Percentiles rank a stretch among this genome's conserved stretches.
These are phyloP conservation scores for Drosophila aldrichi DNA, from an alignment of 2,888 invertebrate species.

Conservation along the genomic window DNA sequence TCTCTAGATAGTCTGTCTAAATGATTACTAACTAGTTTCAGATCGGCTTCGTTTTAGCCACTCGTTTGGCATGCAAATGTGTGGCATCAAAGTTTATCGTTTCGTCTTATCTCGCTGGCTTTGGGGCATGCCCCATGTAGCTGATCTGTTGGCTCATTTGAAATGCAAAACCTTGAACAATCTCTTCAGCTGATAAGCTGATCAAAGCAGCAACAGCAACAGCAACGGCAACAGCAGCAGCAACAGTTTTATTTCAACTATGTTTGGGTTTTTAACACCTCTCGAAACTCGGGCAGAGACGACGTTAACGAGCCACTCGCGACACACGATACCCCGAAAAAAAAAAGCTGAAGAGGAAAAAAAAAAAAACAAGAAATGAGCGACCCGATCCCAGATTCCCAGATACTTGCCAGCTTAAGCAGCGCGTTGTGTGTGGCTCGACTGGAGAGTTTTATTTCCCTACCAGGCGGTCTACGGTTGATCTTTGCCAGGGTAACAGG, in stretches of 20 bases:
- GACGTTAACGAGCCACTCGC: constrained; percentile 61
- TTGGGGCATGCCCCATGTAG: constrained; percentile 44
- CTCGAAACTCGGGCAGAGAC: constrained; percentile 37
- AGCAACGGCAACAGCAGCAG: constrained; percentile 5
- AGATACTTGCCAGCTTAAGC: constrained; percentile 19
- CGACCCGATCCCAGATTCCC: constrained; percentile 17
- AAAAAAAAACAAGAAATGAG: neutral
- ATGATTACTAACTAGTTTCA: neutral
- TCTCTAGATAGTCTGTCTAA: neutral
- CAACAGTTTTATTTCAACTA: constrained; percentile 21
- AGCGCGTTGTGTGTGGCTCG: constrained; percentile 71
- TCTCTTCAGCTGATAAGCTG: constrained; percentile 55
- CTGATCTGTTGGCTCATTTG: constrained; percentile 56
- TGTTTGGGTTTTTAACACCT: constrained; percentile 45
- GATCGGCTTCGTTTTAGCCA: constrained; percentile 2
- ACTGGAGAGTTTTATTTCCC: constrained; percentile 1
- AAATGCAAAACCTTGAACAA: constrained; percentile 70
- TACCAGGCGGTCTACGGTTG: constrained; percentile 42
- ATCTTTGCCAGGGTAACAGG: constrained; percentile 20
- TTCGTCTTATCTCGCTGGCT: constrained; percentile 34
- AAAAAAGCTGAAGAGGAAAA: no score
- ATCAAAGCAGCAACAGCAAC: constrained; percentile 35
- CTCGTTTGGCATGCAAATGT: constrained; percentile 62
- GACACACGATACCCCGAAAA: neutral
- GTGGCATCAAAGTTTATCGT: constrained; percentile 36